Evolutionary conservation across 2,797 vertebrate species (phyloP), one percentile per base, ranked within the genome.

Genomic region (Crenichthys baileyi): DNA sequence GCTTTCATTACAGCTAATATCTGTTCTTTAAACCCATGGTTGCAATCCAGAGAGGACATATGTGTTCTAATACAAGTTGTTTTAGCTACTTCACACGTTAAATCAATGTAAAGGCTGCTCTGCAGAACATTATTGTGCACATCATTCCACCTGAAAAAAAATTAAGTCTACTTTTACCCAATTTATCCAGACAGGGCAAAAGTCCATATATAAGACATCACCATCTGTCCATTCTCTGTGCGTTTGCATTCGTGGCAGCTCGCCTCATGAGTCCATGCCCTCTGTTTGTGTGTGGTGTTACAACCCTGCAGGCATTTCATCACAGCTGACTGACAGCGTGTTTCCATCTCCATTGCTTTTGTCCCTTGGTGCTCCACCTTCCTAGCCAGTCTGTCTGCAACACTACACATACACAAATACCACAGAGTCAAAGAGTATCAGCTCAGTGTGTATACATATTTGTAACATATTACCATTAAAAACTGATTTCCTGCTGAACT

Each of bases 231-330:
- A 24, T 50, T 51, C 11, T 48, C 72, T 73, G 78, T 61, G 26
- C 56, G 75, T 65, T 63, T 81, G 81, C 2, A 26, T 79, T 76
- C 36, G 51, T 77, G 58, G 73, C 36, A 44, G 41, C 77, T 82
- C 77, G 72, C 75, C 46, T 82, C 39, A 5, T 44, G 75, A 72
- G 60, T 70, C 63, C 58, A 67, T 60, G 58, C 26, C 1, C 58
- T 24, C 73, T 79, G 80, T 82, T 51, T 83, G 75, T 75, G 79
- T 68, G 82, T 63, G 74, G 41, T 63, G 58, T 83, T 81, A 77
- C 65, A 72, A 60, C 82, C 83, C 89, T 87, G 88, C 79, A 90
- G 88, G 87, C 81, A 29, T 90, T 89, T 84, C 80, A 92, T 91
- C 85, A 82, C 82, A 92, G 87, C 82, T 89, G 85, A 91, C 86